Evolutionary conservation across 2,888 invertebrate species (phyloP).

Genomic region (Acanthococcus lagerstroemiae): DNA sequence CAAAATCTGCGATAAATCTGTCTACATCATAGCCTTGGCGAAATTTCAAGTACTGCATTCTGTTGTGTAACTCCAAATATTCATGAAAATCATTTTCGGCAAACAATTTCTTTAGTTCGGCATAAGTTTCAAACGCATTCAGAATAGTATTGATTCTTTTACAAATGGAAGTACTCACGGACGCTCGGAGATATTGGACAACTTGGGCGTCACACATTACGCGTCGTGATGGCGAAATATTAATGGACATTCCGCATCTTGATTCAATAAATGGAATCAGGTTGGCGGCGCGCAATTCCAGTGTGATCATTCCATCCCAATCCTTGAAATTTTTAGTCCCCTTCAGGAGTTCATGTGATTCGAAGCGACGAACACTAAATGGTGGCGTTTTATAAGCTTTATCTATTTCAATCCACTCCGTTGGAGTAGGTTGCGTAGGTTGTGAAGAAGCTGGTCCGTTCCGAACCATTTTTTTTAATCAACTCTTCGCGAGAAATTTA

Average conservation of each 20-base stretch:
- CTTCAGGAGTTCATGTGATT: not conserved
- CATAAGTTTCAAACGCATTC: not conserved
- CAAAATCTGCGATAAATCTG: not conserved
- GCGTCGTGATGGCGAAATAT: not conserved
- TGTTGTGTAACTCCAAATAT: not conserved
- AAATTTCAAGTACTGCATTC: not conserved
- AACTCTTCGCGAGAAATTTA: too few relatives aligned
- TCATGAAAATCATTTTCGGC: not conserved
- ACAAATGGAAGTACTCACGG: too few relatives aligned
- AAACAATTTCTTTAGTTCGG: not conserved
- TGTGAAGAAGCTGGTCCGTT: too few relatives aligned
- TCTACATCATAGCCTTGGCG: not conserved
- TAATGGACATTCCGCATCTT: not conserved
- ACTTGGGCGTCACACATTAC: not conserved
- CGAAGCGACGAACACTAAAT: not conserved
- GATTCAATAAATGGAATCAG: not conserved
- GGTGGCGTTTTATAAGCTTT: not conserved
- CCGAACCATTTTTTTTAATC: too few relatives aligned
- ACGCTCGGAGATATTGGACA: not conserved
- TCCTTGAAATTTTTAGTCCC: not conserved
- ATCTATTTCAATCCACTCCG: too few relatives aligned
- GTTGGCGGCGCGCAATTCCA: not conserved
- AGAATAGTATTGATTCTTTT: too few relatives aligned
- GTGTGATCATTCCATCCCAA: not conserved
- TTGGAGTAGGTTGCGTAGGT: too few relatives aligned